phyloP scores from a whole-genome alignment of 2,797 vertebrate genomes.

The Thamnophis elegans region DNA sequence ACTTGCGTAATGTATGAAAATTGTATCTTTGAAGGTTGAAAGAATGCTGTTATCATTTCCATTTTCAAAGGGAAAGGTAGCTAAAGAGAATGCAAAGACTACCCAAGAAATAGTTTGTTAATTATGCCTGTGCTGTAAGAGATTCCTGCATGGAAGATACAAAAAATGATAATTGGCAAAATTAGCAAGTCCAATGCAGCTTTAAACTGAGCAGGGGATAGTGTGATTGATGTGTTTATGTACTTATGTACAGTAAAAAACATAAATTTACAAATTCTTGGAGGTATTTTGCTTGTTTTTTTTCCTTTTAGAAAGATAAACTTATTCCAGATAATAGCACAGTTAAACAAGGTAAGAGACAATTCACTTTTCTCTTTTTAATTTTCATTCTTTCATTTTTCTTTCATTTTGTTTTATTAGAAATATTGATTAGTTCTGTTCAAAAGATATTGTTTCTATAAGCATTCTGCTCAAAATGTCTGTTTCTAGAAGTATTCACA shows the following conservation, averaged over 20 bases:
- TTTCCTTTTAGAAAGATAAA: constrained; percentile 56
- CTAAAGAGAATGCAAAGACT: not conserved
- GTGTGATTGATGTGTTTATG: not conserved
- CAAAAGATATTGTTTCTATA: not conserved
- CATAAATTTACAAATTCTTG: constrained; percentile 40
- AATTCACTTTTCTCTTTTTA: constrained; percentile 3
- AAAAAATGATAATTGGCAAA: not conserved
- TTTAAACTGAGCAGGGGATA: not conserved
- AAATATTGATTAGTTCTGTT: not conserved
- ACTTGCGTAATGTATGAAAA: not conserved
- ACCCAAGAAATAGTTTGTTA: not conserved
- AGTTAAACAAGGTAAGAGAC: constrained; percentile 65
- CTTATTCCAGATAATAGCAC: constrained; percentile 53
- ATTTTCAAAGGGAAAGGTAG: not conserved
- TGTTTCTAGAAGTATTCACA: not conserved
- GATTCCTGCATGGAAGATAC: not conserved
- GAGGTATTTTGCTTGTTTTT: constrained; percentile 31
- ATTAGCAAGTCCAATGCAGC: not conserved
- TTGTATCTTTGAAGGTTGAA: not conserved
- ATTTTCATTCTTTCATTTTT: not conserved
- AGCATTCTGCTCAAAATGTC: not conserved
- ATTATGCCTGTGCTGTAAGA: not conserved
- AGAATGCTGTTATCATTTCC: not conserved
- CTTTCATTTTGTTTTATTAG: too few species aligned
- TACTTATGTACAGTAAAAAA: not conserved